phyloP scores from a whole-genome alignment of 2,888 invertebrate genomes.

The Acrobeloides nanus region DNA sequence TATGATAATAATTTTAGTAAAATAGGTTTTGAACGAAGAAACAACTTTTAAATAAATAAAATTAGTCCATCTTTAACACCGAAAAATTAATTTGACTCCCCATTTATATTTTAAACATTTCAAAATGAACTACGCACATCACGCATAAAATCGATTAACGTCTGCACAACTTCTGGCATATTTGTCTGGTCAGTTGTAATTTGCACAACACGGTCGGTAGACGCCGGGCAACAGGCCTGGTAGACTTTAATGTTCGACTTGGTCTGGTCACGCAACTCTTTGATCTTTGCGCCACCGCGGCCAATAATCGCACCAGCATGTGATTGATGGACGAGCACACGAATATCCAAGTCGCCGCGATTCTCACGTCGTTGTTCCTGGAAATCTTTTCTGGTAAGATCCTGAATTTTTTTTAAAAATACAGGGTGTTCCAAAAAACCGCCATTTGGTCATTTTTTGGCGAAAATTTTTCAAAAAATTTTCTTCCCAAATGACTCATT shows the following conservation, averaged over 20 bases:
- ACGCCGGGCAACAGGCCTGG: conserved; percentile 82
- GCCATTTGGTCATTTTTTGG: too few relatives aligned
- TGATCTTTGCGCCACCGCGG: conserved; percentile 89
- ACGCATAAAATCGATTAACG: conserved; percentile 73
- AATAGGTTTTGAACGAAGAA: too few relatives aligned
- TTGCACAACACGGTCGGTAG: conserved; percentile 90
- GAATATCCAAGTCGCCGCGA: conserved; percentile 70
- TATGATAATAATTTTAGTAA: too few relatives aligned
- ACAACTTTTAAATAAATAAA: too few relatives aligned
- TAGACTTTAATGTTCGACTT: conserved; percentile 71
- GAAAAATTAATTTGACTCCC: too few relatives aligned
- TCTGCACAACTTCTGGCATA: conserved; percentile 47
- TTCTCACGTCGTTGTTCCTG: conserved; percentile 22
- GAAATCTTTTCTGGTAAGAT: too few relatives aligned
- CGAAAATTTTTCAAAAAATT: too few relatives aligned
- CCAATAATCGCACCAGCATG: conserved; percentile 96
- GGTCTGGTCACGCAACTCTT: conserved; percentile 94
- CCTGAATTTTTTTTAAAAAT: too few relatives aligned
- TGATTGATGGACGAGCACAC: conserved; percentile 92
- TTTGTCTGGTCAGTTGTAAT: conserved; percentile 68
- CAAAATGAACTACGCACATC: conserved; percentile 62
- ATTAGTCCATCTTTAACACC: too few relatives aligned
- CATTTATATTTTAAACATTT: too few relatives aligned
- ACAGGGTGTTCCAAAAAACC: too few relatives aligned
- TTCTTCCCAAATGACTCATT: too few relatives aligned